phyloP scores from a whole-genome alignment of 1,140 invertebrate species.

The Drosophila ercepeae region DNA sequence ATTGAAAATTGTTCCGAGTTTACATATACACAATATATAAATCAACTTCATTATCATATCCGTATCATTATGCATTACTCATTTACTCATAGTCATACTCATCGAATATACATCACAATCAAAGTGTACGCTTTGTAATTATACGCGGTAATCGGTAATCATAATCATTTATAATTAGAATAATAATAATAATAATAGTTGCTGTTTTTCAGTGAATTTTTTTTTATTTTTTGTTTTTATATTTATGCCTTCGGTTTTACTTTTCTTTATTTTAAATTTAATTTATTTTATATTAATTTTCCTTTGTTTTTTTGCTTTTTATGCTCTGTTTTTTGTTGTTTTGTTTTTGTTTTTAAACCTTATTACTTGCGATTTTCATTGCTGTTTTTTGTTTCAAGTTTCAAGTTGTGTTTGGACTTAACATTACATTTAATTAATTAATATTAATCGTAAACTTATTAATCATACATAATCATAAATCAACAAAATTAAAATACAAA shows the following conservation, averaged over 20 bases:
- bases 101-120: slow-evolving; percentile 82
- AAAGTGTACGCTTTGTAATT: slow-evolving; percentile 80
- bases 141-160: slow-evolving; percentile 68
- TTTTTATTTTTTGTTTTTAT: slow-evolving; percentile 41
- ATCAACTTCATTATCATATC: slow-evolving; percentile 82
- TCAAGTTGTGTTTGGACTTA: slow-evolving; percentile 43
- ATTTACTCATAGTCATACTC: slow-evolving; percentile 69
- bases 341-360: slow-evolving; percentile 17
- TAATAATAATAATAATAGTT: slow-evolving; percentile 74
- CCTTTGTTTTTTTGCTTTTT: slow-evolving; percentile 41
- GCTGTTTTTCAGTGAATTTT: slow-evolving; percentile 56
- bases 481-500: slow-evolving; percentile 78
- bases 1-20: slow-evolving; percentile 37
- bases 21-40: slow-evolving; percentile 78
- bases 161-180: slow-evolving; percentile 63
- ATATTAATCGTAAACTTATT: slow-evolving; percentile 67
- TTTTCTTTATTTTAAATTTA: slow-evolving; percentile 40
- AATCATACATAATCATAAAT: slow-evolving; percentile 76
- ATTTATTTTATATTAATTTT: slow-evolving; percentile 34
- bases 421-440: slow-evolving; percentile 46
- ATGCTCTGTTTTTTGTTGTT: slow-evolving; percentile 46
- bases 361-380: slow-evolving; percentile 39
- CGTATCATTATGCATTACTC: slow-evolving; percentile 73
- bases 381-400: slow-evolving; percentile 31
- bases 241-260: slow-evolving; percentile 31